Percentiles rank a stretch among this genome's conserved stretches.
These are phyloP conservation scores for Volucella inflata DNA, from an alignment of 2,888 invertebrate species.

Conservation along the genomic window DNA sequence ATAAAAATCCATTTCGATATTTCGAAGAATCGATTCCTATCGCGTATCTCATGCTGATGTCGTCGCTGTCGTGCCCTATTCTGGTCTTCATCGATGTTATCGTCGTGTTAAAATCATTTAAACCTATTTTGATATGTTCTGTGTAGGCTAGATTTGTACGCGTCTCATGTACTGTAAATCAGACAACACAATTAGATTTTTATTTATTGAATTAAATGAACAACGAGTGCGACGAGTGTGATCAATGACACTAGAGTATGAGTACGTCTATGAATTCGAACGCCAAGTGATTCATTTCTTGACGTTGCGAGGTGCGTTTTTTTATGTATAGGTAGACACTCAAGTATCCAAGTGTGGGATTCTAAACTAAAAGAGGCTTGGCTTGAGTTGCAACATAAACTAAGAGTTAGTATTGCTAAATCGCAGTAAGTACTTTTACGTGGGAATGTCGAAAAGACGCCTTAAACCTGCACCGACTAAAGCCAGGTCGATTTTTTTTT, in stretches of 20 bases:
- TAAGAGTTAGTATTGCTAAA: slow-evolving; percentile 15
- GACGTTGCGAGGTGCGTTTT: slow-evolving; percentile 33
- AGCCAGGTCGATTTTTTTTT: slow-evolving; percentile 13
- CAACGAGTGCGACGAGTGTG: neutral
- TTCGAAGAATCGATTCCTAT: slow-evolving; percentile 25
- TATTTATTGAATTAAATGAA: slow-evolving; percentile 18
- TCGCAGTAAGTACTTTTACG: slow-evolving; percentile 25
- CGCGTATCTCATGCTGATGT: slow-evolving; percentile 1
- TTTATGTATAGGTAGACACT: slow-evolving; percentile 22
- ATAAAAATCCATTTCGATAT: slow-evolving; percentile 26
- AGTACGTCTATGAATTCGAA: neutral
- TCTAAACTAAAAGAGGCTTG: slow-evolving; percentile 21
- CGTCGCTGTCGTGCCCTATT: slow-evolving; percentile 17
- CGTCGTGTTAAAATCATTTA: slow-evolving; percentile 17
- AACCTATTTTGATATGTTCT: slow-evolving; percentile 4
- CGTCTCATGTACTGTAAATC: slow-evolving; percentile 50
- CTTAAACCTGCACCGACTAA: slow-evolving; percentile 34
- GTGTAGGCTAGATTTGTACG: slow-evolving; percentile 50
- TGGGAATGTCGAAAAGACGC: slow-evolving; percentile 54
- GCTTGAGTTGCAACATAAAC: neutral
- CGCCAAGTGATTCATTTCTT: too few species aligned
- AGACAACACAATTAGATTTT: slow-evolving; percentile 37
- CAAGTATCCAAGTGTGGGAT: slow-evolving; percentile 18
- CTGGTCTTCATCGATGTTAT: neutral
- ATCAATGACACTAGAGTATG: slow-evolving; percentile 39